phyloP scores from a whole-genome alignment of 2,113 vertebrate species.

The Coregonus clupeaformis region DNA sequence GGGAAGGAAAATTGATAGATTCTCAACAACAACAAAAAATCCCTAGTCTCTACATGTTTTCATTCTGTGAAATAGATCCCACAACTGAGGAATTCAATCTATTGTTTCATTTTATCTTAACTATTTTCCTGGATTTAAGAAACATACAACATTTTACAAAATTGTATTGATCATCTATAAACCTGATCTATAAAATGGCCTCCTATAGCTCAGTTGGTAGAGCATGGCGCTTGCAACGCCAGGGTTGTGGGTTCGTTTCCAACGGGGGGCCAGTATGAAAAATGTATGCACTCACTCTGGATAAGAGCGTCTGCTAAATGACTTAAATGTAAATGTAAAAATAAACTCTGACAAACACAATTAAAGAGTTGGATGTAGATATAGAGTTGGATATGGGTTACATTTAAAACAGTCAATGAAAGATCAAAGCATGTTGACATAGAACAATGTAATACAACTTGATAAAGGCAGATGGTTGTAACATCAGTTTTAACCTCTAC shows the following conservation, averaged over 20 bases:
- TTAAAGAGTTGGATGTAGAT: neutral
- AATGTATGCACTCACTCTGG: too few species aligned
- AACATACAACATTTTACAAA: neutral
- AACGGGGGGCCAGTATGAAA: too few species aligned
- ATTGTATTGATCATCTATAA: neutral
- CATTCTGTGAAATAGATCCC: neutral
- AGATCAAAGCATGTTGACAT: neutral
- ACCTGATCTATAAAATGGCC: too few species aligned
- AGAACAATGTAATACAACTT: neutral
- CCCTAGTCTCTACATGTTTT: too few species aligned
- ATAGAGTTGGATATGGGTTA: neutral
- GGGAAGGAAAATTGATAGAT: too few species aligned
- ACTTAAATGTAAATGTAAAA: too few species aligned
- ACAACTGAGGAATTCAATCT: neutral
- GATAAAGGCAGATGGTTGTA: neutral
- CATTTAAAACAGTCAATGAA: neutral
- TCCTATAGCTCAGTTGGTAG: too few species aligned
- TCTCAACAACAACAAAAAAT: too few species aligned
- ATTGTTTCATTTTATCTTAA: neutral
- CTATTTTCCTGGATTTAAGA: neutral
- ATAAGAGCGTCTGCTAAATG: too few species aligned
- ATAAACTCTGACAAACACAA: too few species aligned
- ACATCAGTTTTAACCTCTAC: neutral
- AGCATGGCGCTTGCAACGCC: too few species aligned
- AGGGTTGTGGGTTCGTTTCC: too few species aligned